Evolutionary conservation across 1,140 invertebrate species (phyloP).

Genomic region (Thaumatotibia leucotreta): DNA sequence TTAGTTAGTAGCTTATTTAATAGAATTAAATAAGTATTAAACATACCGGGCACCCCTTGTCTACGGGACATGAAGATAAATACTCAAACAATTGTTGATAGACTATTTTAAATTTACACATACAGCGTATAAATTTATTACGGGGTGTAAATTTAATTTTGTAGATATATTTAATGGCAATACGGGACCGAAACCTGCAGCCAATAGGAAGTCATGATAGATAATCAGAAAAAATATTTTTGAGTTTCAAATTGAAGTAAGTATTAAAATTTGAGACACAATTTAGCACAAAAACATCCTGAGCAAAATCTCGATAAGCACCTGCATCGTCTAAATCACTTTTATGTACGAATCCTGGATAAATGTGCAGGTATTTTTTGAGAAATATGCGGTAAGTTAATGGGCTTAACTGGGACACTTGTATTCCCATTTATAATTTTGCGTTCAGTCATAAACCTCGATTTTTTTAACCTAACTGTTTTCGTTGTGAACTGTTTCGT

Average conservation of each 20-base stretch:
- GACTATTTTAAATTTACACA: too few relatives aligned
- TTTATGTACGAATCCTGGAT: conserved; percentile 6
- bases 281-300: conserved; percentile 9
- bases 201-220: too few relatives aligned
- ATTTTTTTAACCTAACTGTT: background rate
- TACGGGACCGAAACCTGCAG: too few relatives aligned
- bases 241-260: background rate
- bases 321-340: conserved; percentile 5
- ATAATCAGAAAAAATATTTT: background rate
- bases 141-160: too few relatives aligned
- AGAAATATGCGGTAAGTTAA: conserved; percentile 7
- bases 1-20: too few relatives aligned
- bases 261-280: background rate
- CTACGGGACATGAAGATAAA: too few relatives aligned
- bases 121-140: too few relatives aligned
- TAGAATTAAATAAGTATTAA: too few relatives aligned
- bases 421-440: background rate
- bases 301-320: conserved; percentile 9
- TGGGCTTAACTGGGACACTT: background rate
- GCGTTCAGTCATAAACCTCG: background rate
- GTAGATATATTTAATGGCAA: too few relatives aligned
- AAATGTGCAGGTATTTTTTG: background rate
- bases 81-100: too few relatives aligned
- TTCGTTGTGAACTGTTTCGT: too few relatives aligned
- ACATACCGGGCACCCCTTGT: too few relatives aligned